Evolutionary conservation across 2,797 vertebrate genomes (phyloP).

Genomic region (Eulemur rubriventer): DNA sequence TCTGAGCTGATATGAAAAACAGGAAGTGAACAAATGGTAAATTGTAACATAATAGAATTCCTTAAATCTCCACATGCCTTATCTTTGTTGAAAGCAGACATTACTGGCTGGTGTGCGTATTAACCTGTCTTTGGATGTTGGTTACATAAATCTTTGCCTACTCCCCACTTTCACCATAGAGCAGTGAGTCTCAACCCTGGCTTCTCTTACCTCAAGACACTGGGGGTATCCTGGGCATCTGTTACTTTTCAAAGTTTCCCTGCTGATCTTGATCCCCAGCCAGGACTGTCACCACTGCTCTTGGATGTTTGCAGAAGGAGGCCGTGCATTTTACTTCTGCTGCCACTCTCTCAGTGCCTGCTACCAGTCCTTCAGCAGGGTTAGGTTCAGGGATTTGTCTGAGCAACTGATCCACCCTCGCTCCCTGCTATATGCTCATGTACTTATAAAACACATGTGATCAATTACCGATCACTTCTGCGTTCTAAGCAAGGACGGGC

Average conservation of each 20-base stretch:
- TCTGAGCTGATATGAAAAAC: background rate
- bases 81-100: conserved; percentile 32
- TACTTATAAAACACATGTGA: background rate
- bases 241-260: background rate
- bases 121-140: background rate
- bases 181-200: background rate
- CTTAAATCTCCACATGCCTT: background rate
- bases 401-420: background rate
- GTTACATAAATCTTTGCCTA: conserved; percentile 16
- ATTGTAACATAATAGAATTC: conserved; percentile 4
- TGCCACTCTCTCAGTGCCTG: background rate
- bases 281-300: background rate
- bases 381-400: background rate
- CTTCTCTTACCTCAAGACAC: background rate
- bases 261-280: background rate
- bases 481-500: background rate
- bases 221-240: background rate
- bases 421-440: background rate
- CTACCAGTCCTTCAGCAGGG: background rate
- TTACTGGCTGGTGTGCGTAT: background rate
- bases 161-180: background rate
- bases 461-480: background rate
- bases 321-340: background rate
- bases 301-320: background rate
- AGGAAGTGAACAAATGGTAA: background rate